These are phyloP conservation scores for Melipona beecheii DNA, from an alignment of 2,888 invertebrate species.

Conservation along the genomic window DNA sequence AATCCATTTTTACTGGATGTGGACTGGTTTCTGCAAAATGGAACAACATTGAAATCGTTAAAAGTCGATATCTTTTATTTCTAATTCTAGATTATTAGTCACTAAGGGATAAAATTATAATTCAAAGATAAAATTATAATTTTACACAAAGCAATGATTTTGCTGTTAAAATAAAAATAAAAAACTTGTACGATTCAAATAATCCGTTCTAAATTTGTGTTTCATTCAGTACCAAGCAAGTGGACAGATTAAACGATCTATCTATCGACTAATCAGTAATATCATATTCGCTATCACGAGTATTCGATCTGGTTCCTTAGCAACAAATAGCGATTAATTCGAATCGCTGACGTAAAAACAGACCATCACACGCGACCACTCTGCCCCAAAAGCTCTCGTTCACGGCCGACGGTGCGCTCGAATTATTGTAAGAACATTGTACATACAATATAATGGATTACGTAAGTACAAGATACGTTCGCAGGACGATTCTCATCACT, in stretches of 20 bases:
- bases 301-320: conserved; percentile 30
- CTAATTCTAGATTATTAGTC: neutral
- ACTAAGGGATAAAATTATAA: too few species aligned
- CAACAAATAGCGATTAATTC: conserved; percentile 36
- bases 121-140: neutral
- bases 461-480: conserved; percentile 64
- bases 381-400: conserved; percentile 42
- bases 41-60: neutral
- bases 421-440: conserved; percentile 75
- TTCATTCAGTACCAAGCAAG: neutral
- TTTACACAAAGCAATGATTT: neutral
- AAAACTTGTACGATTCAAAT: neutral
- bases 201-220: neutral
- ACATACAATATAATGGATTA: conserved; percentile 74
- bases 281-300: conserved; percentile 11
- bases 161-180: neutral
- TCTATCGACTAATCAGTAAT: neutral
- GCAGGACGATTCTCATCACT: conserved; percentile 58
- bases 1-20: neutral
- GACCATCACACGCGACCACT: conserved; percentile 39
- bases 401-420: conserved; percentile 63
- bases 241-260: conserved; percentile 32
- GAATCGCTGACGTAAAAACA: conserved; percentile 15
- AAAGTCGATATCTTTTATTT: neutral
- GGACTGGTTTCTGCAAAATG: neutral